phyloP scores from a whole-genome alignment of 2,113 vertebrate species.

The Sialia sialis region DNA sequence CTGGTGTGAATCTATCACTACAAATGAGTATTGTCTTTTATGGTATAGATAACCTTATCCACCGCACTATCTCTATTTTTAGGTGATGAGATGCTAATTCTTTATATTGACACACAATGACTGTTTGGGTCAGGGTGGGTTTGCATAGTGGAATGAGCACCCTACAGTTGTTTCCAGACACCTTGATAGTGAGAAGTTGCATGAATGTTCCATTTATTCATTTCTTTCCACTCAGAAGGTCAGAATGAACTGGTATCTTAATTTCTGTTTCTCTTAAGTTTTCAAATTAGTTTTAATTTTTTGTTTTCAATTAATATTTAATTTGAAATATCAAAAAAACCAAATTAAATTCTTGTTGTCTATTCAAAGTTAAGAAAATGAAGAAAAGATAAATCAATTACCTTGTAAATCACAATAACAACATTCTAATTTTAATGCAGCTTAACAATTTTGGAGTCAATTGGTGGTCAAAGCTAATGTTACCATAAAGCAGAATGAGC shows the following conservation, averaged over 20 bases:
- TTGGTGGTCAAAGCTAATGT: background rate
- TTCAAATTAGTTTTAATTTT: conserved; percentile 11
- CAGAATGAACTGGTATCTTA: background rate
- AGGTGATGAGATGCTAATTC: background rate
- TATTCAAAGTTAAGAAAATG: background rate
- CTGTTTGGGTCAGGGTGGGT: background rate
- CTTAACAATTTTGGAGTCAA: background rate
- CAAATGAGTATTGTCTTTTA: background rate
- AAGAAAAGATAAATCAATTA: conserved; percentile 1
- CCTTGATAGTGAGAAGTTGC: background rate
- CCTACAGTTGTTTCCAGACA: background rate
- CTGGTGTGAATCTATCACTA: background rate
- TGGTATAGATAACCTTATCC: background rate
- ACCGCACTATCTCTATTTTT: background rate
- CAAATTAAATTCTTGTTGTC: background rate
- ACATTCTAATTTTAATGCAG: background rate
- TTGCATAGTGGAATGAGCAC: background rate
- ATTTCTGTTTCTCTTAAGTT: background rate
- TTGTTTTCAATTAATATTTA: background rate
- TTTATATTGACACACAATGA: background rate
- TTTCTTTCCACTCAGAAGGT: background rate
- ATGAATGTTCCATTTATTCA: background rate
- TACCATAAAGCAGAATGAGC: background rate
- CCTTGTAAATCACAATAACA: background rate
- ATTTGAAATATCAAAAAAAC: background rate